Conservation (phyloP, 2,888 invertebrate species). For the Fragum whitleyi region DNA sequence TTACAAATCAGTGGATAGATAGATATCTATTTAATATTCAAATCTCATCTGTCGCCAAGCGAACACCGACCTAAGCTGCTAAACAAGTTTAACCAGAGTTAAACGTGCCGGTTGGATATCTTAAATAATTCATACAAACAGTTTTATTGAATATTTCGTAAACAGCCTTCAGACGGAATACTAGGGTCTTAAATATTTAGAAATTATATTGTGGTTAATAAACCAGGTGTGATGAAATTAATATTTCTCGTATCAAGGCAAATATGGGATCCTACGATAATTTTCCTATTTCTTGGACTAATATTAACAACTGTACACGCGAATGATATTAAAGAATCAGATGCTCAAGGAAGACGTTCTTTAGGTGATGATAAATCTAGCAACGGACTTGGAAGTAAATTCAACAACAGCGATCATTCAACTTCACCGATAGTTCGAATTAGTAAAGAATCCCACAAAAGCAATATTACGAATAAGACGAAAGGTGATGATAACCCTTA, state of each 20-base stretch:
- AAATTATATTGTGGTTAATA: neutral
- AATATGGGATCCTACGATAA: neutral
- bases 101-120: neutral
- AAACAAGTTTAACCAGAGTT: neutral
- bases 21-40: neutral
- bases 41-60: neutral
- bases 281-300: neutral
- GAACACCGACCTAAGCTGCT: neutral
- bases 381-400: neutral
- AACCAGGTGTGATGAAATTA: constrained; percentile 1
- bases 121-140: neutral
- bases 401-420: neutral
- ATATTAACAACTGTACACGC: neutral
- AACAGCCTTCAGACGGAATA: no score
- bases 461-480: neutral
- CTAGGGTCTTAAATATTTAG: neutral
- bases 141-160: no score
- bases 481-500: neutral
- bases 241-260: neutral
- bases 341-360: neutral
- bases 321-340: neutral
- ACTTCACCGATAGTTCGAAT: neutral
- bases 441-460: neutral
- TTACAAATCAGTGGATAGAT: neutral
- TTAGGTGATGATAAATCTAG: neutral